Conservation (phyloP, 2,113 vertebrate species). For the Melanostigma gelatinosum region DNA sequence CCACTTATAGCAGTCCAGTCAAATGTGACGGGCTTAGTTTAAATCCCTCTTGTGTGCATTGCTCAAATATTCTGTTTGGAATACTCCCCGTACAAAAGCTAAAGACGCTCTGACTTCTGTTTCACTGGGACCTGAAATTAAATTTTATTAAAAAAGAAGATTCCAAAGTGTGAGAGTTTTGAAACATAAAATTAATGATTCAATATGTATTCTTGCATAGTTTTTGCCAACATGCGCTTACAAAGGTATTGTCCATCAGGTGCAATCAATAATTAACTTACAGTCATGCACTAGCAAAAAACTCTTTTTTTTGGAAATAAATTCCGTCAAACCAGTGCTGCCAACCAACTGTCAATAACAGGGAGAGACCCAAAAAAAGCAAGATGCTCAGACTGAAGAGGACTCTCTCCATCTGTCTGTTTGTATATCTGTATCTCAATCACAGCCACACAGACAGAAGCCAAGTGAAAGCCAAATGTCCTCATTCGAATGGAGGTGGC, state of each 20-base stretch:
- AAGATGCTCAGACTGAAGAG: slow-evolving; percentile 45
- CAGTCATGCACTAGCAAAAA: slow-evolving; percentile 3
- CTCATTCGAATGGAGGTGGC: slow-evolving; percentile 23
- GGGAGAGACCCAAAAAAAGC: slow-evolving; percentile 57
- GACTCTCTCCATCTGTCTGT: slow-evolving; percentile 63
- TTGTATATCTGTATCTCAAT: slow-evolving; percentile 37
- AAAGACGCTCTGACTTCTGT: too few relatives aligned
- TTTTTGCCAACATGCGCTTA: background rate
- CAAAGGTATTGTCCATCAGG: background rate
- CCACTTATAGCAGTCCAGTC: too few relatives aligned
- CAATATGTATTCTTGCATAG: background rate
- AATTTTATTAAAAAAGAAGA: background rate
- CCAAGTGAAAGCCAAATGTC: slow-evolving; percentile 18
- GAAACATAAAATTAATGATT: background rate
- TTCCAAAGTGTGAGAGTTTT: background rate
- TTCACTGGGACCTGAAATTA: too few relatives aligned
- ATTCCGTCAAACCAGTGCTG: slow-evolving; percentile 30
- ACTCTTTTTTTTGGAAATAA: slow-evolving; percentile 36
- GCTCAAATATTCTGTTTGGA: too few relatives aligned
- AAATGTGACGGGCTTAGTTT: too few relatives aligned
- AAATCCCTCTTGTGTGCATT: too few relatives aligned
- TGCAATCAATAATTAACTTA: background rate
- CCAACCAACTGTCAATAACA: slow-evolving; percentile 68
- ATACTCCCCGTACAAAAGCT: too few relatives aligned
- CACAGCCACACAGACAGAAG: slow-evolving; percentile 32